Base-by-base conservation (phyloP, 37 sponge, comb jelly and placozoan genomes). In the Cliona cf. orientalis region DNA sequence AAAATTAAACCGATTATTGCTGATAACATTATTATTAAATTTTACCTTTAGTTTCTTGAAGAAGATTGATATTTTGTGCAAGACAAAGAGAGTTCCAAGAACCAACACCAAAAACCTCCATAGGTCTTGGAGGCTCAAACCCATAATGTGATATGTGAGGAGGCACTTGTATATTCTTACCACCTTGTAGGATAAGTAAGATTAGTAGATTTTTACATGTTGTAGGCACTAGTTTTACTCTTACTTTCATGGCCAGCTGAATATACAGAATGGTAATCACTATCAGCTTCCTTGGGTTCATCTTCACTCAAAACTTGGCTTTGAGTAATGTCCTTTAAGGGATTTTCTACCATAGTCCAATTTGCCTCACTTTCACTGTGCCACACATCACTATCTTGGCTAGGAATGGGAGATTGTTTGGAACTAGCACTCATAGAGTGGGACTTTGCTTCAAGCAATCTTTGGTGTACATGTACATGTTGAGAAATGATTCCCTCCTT, bases 361-460 rank as follows among this genome's bases (percentile, higher is more conserved):
- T 85, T 85, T 12, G 85, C 78, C 49, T 85, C 85, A 60, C 78
- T 77, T 45, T 85, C 85, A 77, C 85, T 85, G 78, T 85, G 85
- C 85, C 85, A 85, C 2, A 37, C 71, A 65, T 85, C 85, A 58
- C 85, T 85, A 35, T 77, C 78, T 1, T 40, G 19, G 23, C 41
- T 56, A 12, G 14, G 57, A 34, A 11, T 46, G 55, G 75, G 56
- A n/a, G n/a, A n/a, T n/a, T n/a, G 63, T 29, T 59, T 5, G 36
- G n/a, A 25, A 42, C 66, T 66, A 7, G 21, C 42, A 25, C 66
- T 46, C 46, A 25, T 42, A 21, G 22, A 44, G 49, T 28, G 26
- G 56, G n/a, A n/a, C n/a, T n/a, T n/a, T n/a, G n/a, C n/a, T n/a
- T n/a, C n/a, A n/a, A n/a, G n/a, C n/a, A n/a, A n/a, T n/a, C n/a